Evolutionary conservation across 2,888 invertebrate genomes (phyloP).

Genomic region (Diogma glabrata): DNA sequence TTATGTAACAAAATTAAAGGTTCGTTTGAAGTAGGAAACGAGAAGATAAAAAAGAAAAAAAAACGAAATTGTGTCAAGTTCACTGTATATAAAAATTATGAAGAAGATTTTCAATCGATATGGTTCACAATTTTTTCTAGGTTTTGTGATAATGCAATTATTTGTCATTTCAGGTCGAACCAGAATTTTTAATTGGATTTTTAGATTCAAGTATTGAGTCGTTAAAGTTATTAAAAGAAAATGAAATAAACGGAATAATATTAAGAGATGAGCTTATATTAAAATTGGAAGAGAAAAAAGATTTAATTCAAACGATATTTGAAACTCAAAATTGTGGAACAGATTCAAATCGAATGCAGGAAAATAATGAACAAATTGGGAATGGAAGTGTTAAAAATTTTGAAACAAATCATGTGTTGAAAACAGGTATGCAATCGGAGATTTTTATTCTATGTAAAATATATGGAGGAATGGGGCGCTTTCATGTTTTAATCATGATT

Average conservation of each 20-base stretch:
- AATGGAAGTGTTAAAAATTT: constrained; percentile 14
- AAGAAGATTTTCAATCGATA: too few species aligned
- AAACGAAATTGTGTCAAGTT: constrained; percentile 5
- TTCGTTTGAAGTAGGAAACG: constrained; percentile 27
- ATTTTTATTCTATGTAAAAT: too few species aligned
- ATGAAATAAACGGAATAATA: constrained; percentile 36
- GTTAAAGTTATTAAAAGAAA: constrained; percentile 38
- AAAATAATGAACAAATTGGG: constrained; percentile 7
- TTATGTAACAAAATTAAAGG: constrained; percentile 70
- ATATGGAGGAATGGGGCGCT: too few species aligned
- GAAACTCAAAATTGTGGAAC: neutral
- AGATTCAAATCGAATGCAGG: too few species aligned
- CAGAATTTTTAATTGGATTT: constrained; percentile 59
- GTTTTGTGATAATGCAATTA: too few species aligned
- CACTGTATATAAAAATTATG: neutral
- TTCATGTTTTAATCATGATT: too few species aligned
- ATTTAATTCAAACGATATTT: neutral
- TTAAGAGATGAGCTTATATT: constrained; percentile 46
- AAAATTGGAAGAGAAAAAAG: constrained; percentile 51
- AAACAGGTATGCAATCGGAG: too few species aligned
- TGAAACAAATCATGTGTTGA: neutral
- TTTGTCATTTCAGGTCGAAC: constrained; percentile 58
- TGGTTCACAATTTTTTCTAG: too few species aligned
- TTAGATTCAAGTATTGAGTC: constrained; percentile 56
- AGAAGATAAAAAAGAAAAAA: neutral